A percentile compares a stretch with the other conserved stretches of the same genome.
Evolutionary conservation across 2,113 vertebrate species (phyloP).

Genomic region (Plecotus auritus): DNA sequence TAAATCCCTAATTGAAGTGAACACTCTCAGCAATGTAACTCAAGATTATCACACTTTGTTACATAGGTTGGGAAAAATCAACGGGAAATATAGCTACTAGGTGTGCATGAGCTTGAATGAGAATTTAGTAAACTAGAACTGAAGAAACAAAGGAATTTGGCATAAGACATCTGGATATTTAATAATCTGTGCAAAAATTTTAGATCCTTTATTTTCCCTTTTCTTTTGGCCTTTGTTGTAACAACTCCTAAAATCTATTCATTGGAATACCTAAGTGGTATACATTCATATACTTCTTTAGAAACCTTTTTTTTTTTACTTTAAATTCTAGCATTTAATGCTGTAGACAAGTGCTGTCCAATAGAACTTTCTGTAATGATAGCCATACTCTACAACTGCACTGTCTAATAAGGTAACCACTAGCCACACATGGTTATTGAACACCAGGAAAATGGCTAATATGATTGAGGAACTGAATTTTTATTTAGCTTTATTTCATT

Average conservation of each 20-base stretch:
- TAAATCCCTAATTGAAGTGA: background rate
- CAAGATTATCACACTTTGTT: background rate
- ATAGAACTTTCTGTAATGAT: background rate
- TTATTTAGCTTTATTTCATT: too few relatives aligned
- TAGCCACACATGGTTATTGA: too few relatives aligned
- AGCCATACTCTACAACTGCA: background rate
- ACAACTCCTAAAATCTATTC: background rate
- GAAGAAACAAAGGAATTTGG: background rate
- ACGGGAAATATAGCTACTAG: background rate
- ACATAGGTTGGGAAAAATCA: background rate
- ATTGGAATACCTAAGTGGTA: background rate
- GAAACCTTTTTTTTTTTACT: background rate
- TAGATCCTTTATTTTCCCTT: background rate
- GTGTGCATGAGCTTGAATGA: background rate
- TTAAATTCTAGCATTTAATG: background rate
- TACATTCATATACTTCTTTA: background rate
- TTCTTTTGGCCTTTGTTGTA: background rate
- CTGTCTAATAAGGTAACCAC: too few relatives aligned
- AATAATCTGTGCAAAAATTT: background rate
- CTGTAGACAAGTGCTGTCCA: background rate
- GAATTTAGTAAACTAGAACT: background rate
- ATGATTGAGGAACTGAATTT: too few relatives aligned
- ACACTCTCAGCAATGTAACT: background rate
- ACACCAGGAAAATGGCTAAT: too few relatives aligned
- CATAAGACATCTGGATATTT: background rate